Percentiles rank a stretch among this genome's conserved stretches.
Conservation (phyloP, 2,113 vertebrate genomes). For the Gila orcuttii region DNA sequence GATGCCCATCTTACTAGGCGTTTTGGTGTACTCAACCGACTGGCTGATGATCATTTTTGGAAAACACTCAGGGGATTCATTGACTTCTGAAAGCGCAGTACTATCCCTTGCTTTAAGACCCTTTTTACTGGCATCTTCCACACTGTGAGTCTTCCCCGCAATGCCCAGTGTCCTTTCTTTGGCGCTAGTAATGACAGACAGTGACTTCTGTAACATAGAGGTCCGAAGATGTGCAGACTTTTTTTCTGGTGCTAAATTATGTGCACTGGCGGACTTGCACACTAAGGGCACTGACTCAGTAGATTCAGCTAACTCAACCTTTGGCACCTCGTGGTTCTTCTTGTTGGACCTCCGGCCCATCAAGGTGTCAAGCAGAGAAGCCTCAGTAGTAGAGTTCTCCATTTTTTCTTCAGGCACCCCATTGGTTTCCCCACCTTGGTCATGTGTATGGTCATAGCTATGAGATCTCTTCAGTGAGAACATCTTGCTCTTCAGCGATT, state of each 20-base stretch:
- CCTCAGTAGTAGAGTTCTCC: slow-evolving; percentile 79
- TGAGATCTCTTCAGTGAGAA: slow-evolving; percentile 97
- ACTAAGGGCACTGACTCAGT: slow-evolving; percentile 92
- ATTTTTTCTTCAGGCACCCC: slow-evolving; percentile 80
- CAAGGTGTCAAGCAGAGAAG: slow-evolving; percentile 81
- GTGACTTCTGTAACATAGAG: slow-evolving; percentile 94
- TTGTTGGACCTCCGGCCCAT: slow-evolving; percentile 80
- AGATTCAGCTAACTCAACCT: slow-evolving; percentile 79
- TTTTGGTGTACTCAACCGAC: slow-evolving; percentile 87
- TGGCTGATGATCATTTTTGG: slow-evolving; percentile 83
- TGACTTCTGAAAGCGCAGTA: slow-evolving; percentile 79
- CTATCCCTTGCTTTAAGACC: slow-evolving; percentile 79
- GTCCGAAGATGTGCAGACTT: slow-evolving; percentile 87
- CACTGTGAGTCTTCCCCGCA: slow-evolving; percentile 81
- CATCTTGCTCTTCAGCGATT: slow-evolving; percentile 86
- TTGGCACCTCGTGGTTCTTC: slow-evolving; percentile 81
- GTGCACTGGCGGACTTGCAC: slow-evolving; percentile 96
- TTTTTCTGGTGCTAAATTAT: slow-evolving; percentile 94
- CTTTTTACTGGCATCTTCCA: slow-evolving; percentile 86
- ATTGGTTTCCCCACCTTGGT: slow-evolving; percentile 81
- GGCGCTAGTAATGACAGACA: slow-evolving; percentile 95
- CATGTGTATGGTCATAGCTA: slow-evolving; percentile 92
- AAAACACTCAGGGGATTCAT: slow-evolving; percentile 80
- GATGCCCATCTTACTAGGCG: slow-evolving; percentile 88
- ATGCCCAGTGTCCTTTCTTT: slow-evolving; percentile 94